Base-by-base conservation (phyloP, 2,113 vertebrate genomes). In the Dromaius novaehollandiae region DNA sequence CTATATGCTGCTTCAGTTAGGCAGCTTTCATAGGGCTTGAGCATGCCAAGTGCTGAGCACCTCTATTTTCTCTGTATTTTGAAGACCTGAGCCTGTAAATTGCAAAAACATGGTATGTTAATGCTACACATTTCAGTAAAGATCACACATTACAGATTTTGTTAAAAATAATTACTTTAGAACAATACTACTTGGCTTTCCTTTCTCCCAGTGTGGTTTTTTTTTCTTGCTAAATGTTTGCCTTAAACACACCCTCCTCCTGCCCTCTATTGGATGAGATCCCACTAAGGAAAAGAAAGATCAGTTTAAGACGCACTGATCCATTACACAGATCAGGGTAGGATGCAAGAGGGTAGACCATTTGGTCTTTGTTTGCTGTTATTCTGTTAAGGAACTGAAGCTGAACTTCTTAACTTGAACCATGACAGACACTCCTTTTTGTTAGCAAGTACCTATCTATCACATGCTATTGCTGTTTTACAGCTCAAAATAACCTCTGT, bases 401-500 rank as follows among this genome's bases (percentile, higher is more conserved):
- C 48, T 70, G 53, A 76, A 86, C 89, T 11, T 90, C 50, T 86
- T 65, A 36, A 60, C 56, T 42, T 24, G 44, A 85, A 70, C 66
- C 34, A 82, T 9, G 24, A 16, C 38, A 79, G 60, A 42, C 22
- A 22, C 12, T 75, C 5, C 25, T 86, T 55, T 55, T 74, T 51
- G 46, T 76, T 82, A 69, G 66, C 25, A 56, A 61, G 30, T 76
- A 78, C 20, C 2, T 56, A 44, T 28, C 30, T 82, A 28, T 75
- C 58, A 53, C 11, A 1, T 55, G 38, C 42, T 92, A 17, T 58
- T 83, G 25, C 30, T 73, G 38, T 26, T 92, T 83, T 36, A 34
- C 95, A 86, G 88, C 91, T 95, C 74, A 76, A 80, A 95, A 86
- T 86, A 92, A 96, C 89, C 93, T 96, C 77, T 94, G 66, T 46